These are phyloP conservation scores for Eptesicus fuscus DNA, from an alignment of 2,113 vertebrate species.

Conservation along the genomic window DNA sequence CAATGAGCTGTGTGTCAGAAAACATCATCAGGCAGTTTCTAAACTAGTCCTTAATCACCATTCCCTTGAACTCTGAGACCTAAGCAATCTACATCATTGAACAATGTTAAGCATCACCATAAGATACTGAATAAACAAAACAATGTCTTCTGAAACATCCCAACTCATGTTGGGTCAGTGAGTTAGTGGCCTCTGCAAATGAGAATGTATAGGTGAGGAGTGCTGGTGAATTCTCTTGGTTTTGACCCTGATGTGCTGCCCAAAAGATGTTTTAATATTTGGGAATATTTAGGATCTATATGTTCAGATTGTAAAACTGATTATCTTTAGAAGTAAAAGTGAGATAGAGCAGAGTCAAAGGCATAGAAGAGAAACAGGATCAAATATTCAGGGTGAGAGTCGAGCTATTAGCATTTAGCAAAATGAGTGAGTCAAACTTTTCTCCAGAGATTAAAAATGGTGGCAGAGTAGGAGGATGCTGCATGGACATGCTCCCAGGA, in stretches of 20 bases:
- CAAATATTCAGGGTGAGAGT: background rate
- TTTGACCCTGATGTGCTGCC: background rate
- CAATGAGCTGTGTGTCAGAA: constrained; percentile 67
- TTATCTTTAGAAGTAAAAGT: background rate
- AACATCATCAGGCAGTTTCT: constrained; percentile 73
- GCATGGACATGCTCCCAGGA: too few relatives aligned
- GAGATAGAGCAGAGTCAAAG: background rate
- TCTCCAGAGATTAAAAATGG: background rate
- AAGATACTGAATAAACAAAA: constrained; percentile 29
- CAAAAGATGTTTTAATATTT: background rate
- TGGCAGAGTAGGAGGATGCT: too few relatives aligned
- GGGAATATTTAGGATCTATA: background rate
- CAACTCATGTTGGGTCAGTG: background rate
- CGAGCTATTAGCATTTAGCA: background rate
- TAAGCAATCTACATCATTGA: constrained; percentile 38
- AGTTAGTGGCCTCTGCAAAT: background rate
- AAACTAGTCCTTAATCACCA: constrained; percentile 68
- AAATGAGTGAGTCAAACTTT: background rate
- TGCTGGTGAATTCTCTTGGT: background rate
- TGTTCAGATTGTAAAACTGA: background rate
- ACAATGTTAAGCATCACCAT: constrained; percentile 47
- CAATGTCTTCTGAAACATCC: background rate
- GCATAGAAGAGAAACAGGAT: background rate
- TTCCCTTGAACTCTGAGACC: constrained; percentile 62
- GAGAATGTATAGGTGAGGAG: background rate